Conservation (phyloP, 2,888 invertebrate genomes). For the Sepioteuthis lessoniana region DNA sequence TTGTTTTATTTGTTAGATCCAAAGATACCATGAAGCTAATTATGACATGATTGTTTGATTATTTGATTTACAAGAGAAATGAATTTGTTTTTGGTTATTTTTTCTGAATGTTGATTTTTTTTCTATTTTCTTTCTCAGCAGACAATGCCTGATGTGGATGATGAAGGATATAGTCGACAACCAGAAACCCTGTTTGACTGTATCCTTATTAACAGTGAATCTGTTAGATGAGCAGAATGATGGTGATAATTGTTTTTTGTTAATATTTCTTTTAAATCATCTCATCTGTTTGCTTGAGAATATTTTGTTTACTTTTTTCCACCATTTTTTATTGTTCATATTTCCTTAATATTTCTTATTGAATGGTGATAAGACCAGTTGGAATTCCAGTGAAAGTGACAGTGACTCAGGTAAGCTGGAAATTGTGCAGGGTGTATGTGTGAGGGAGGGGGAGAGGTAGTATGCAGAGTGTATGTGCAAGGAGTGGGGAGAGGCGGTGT, state of each 20-base stretch:
- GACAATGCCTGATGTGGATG: slow-evolving; percentile 81
- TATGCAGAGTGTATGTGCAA: no score
- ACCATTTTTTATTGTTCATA: background rate
- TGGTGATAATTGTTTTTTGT: background rate
- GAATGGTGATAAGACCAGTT: slow-evolving; percentile 84
- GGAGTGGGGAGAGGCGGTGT: no score
- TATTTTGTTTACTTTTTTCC: background rate
- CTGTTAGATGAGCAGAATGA: no score
- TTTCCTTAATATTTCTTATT: slow-evolving; percentile 79
- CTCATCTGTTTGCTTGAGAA: background rate
- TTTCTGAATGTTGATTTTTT: background rate
- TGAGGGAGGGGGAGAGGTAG: no score
- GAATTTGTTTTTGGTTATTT: background rate
- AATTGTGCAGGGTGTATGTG: background rate
- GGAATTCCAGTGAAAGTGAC: slow-evolving; percentile 88
- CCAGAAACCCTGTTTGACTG: slow-evolving; percentile 79
- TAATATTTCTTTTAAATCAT: background rate
- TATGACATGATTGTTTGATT: no score
- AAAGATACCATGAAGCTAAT: no score
- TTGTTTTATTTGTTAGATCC: no score
- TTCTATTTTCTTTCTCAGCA: background rate
- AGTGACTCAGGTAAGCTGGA: slow-evolving; percentile 84
- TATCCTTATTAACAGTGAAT: slow-evolving; percentile 67
- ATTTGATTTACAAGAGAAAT: no score
- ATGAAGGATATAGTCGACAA: slow-evolving; percentile 92